Evolutionary conservation across 2,797 vertebrate genomes (phyloP), one percentile per base, ranked within the genome.

Genomic region (Carcharodon carcharias): DNA sequence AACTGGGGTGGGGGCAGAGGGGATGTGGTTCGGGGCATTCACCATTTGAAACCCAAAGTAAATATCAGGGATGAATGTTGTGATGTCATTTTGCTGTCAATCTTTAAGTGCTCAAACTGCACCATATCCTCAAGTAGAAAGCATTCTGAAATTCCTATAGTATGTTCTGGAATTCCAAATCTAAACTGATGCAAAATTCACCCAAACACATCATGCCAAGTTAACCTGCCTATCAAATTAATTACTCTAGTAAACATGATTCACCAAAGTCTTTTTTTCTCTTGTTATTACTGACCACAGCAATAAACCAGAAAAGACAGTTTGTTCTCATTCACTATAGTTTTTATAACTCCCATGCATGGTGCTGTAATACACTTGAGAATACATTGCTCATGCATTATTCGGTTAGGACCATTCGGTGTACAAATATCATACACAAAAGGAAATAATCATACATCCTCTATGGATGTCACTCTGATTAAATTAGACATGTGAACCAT

Each of bases 381-480:
- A 71, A 71, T 95, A 54, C 71, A 77, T 95, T 77, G 50, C 69
- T 95, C 94, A 95, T 95, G 50, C 56, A 56, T 95, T 77, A 95
- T 95, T 95, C 69, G 50, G 12, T 95, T n/a, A 77, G 94, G 26
- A 77, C 69, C 94, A 73, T 77, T 21, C 69, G 16, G 31, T 73
- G 69, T 95, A 95, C 71, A 77, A 95, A 95, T 77, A 95, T 95
- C 94, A 95, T 77, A 54, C 94, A 73, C 94, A 95, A 95, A 95
- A 77, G 69, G 31, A 58, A 50, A 71, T 50, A 69, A 77, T 77
- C 94, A 77, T 95, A 50, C 73, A 77, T 95, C 69, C 94, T 95
- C 50, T 54, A 23, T 77, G 94, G 94, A 77, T 95, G 69, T 58
- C 69, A 95, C n/a, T 92, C 89, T 95, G 94, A 95, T 95, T 95